Evolutionary conservation across 2,113 vertebrate species (phyloP), one percentile per base, ranked within the genome.

Genomic region (Brienomyrus longianalis): DNA sequence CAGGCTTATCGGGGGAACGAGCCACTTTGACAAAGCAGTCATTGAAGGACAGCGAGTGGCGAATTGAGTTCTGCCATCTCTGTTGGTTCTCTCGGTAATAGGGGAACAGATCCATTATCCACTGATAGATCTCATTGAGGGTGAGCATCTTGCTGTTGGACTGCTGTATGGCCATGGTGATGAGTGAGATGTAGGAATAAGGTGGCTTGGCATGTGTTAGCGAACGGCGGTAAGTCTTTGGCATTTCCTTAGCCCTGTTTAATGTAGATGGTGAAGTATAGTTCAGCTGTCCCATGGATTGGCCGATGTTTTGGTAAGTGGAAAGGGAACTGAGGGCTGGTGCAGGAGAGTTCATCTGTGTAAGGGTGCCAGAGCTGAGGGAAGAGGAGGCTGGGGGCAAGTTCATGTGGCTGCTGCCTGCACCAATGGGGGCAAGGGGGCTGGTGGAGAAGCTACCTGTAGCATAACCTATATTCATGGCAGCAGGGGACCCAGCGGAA

Each of bases 71-170:
- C 94, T 98, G 97, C 97, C 97, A 98, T 84, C 97, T 97, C 92
- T 97, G 97, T 93, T 98, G 97, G 95, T 97, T 98, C 93, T 98
- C 97, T 0, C 97, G 95, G 91, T 98, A 98, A 93, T 98, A 98
- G 0, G 97, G 97, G 94, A 98, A 98, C 90, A 98, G 96, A 93
- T 98, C 97, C 97, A 98, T 98, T 95, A 98, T 98, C 97, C 97
- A 98, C 93, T 98, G 97, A 95, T 98, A 98, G 94, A 98, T 98
- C 94, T 98, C 97, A 0, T 97, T 98, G 89, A 98, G 94, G 0
- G 97, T 98, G 51, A 98, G 96, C 97, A 98, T 98, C 95, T 98
- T 98, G 94, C 95, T 97, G 27, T 95, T 95, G 0, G 97, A 97
- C 95, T 98, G 97, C 95, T 98, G 97, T 92, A 98, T 98, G 0